Conservation (phyloP, 1,140 invertebrate genomes). For the Yoshiicerus persimilis region DNA sequence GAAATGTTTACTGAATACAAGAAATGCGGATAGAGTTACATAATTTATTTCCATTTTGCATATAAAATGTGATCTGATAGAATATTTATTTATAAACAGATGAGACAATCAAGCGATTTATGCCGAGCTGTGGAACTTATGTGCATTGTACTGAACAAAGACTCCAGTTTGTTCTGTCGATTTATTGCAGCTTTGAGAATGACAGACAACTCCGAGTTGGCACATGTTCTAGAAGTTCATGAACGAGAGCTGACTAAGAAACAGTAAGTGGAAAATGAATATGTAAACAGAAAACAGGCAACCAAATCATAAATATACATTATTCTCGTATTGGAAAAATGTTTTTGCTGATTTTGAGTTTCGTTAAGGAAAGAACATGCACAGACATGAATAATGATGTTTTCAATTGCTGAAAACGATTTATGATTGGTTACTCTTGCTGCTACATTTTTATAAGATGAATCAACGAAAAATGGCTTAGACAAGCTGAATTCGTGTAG, state of each 20-base stretch:
- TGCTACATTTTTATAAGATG: neutral
- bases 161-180: neutral
- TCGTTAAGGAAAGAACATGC: neutral
- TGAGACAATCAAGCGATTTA: conserved; percentile 23
- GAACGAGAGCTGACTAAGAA: neutral
- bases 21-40: too few relatives aligned
- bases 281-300: neutral
- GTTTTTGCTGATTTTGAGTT: too few relatives aligned
- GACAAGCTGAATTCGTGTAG: neutral
- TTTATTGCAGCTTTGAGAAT: conserved; percentile 24
- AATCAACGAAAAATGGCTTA: neutral
- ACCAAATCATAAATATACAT: neutral
- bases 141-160: conserved; percentile 24
- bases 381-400: neutral
- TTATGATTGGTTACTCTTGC: too few relatives aligned
- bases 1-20: too few relatives aligned
- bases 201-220: conserved; percentile 29
- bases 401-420: neutral
- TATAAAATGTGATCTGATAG: neutral
- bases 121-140: neutral
- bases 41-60: neutral
- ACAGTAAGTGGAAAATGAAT: neutral
- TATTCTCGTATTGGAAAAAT: neutral
- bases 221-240: conserved; percentile 27
- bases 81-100: conserved; percentile 5